Conservation (phyloP, 2,888 invertebrate species). For the Galeopsomyia nigrocyanea region DNA sequence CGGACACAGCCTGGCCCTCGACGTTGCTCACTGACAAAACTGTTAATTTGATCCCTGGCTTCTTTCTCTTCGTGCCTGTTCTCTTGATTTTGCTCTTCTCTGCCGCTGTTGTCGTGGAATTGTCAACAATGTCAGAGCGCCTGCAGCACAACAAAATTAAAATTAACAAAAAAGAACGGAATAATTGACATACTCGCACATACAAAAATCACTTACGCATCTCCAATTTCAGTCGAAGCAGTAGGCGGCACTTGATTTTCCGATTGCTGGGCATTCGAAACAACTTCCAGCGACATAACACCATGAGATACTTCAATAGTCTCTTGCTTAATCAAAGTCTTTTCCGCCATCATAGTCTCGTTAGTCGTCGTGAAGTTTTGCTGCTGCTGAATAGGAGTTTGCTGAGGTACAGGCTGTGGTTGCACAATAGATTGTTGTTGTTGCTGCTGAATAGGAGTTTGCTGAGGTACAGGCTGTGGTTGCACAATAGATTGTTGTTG, state of each 20-base stretch:
- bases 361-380: not conserved
- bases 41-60: conserved; percentile 72
- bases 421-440: conserved; percentile 4
- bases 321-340: conserved; percentile 58
- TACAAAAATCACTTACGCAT: conserved; percentile 31
- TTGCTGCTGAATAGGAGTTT: conserved; percentile 46
- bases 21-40: conserved; percentile 77
- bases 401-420: conserved; percentile 37
- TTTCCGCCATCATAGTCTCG: conserved; percentile 50
- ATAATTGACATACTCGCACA: too few relatives aligned
- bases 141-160: conserved; percentile 32
- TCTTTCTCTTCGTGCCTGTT: conserved; percentile 67
- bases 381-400: conserved; percentile 46
- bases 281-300: conserved; percentile 53
- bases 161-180: too few relatives aligned
- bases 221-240: conserved; percentile 7
- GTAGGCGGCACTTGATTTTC: conserved; percentile 20
- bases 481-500: not conserved
- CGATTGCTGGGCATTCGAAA: conserved; percentile 36
- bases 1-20: conserved; percentile 74
- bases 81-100: conserved; percentile 66
- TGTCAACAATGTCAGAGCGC: conserved; percentile 53
- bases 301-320: conserved; percentile 58
- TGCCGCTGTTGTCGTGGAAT: conserved; percentile 54
- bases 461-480: conserved; percentile 37